Evolutionary conservation across 2,888 invertebrate species (phyloP).

Genomic region (Diarsia brunnea): DNA sequence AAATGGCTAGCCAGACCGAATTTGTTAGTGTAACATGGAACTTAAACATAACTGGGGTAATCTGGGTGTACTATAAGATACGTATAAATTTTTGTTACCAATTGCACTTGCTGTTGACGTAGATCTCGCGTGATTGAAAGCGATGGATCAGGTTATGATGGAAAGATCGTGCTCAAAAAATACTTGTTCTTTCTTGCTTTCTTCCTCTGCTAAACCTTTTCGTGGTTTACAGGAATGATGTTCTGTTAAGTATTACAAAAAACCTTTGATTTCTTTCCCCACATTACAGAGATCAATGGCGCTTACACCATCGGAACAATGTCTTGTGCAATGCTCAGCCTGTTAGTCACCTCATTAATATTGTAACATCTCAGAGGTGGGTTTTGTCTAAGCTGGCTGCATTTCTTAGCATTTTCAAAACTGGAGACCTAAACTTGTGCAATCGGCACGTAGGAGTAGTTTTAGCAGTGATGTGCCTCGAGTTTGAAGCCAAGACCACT

Average conservation of each 20-base stretch:
- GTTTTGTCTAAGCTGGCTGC: slow-evolving; percentile 11
- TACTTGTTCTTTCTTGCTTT: too few species aligned
- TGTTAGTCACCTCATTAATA: slow-evolving; percentile 57
- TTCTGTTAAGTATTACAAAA: neutral
- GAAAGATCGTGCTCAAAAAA: too few species aligned
- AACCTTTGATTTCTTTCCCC: slow-evolving; percentile 4
- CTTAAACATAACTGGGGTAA: neutral
- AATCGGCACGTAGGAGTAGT: neutral
- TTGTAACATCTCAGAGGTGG: slow-evolving; percentile 40
- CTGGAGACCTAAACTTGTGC: neutral
- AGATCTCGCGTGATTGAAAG: too few species aligned
- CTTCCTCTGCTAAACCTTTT: neutral
- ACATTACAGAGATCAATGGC: slow-evolving; percentile 23
- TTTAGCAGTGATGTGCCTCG: too few species aligned
- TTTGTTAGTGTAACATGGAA: too few species aligned
- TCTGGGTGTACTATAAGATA: neutral
- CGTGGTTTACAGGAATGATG: neutral
- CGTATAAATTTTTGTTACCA: neutral
- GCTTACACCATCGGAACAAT: slow-evolving; percentile 43
- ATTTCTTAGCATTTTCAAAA: slow-evolving; percentile 25
- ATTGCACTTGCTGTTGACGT: too few species aligned
- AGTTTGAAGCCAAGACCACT: too few species aligned
- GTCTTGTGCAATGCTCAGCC: slow-evolving; percentile 43
- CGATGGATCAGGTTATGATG: too few species aligned
- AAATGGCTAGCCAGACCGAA: too few species aligned